Evolutionary conservation across 2,113 vertebrate species (phyloP).

Genomic region (Ictidomys tridecemlineatus): DNA sequence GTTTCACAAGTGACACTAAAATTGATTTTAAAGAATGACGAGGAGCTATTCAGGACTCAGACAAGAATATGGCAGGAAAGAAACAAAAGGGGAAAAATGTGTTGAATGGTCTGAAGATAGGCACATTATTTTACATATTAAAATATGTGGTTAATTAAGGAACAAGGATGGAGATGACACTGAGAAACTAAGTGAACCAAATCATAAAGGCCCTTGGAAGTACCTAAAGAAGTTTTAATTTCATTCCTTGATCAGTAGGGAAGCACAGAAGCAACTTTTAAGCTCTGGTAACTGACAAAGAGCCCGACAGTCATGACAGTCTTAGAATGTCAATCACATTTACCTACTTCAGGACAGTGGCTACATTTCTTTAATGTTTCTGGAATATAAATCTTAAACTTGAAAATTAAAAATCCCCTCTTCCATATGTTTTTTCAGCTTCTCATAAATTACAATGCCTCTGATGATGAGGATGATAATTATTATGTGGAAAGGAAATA

Average conservation of each 20-base stretch:
- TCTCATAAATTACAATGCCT: background rate
- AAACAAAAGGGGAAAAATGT: background rate
- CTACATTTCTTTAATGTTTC: background rate
- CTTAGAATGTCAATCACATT: background rate
- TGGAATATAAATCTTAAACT: background rate
- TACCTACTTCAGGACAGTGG: background rate
- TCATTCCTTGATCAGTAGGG: background rate
- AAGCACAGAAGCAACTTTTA: background rate
- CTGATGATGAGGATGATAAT: background rate
- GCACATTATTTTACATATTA: background rate
- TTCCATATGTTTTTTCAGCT: background rate
- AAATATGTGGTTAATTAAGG: background rate
- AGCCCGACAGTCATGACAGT: background rate
- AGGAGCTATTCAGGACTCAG: background rate
- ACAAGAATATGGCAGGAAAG: background rate
- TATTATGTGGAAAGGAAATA: background rate
- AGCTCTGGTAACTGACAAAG: background rate
- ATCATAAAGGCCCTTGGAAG: background rate
- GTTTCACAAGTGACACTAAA: background rate
- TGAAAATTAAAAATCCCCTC: constrained; percentile 1
- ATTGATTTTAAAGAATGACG: constrained; percentile 11
- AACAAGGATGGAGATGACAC: background rate
- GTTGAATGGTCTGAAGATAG: background rate
- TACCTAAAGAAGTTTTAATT: background rate
- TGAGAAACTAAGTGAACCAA: background rate